Percentiles rank a stretch among this genome's conserved stretches.
Conservation (phyloP, 2,888 invertebrate genomes). For the Sphaerophoria taeniata region DNA sequence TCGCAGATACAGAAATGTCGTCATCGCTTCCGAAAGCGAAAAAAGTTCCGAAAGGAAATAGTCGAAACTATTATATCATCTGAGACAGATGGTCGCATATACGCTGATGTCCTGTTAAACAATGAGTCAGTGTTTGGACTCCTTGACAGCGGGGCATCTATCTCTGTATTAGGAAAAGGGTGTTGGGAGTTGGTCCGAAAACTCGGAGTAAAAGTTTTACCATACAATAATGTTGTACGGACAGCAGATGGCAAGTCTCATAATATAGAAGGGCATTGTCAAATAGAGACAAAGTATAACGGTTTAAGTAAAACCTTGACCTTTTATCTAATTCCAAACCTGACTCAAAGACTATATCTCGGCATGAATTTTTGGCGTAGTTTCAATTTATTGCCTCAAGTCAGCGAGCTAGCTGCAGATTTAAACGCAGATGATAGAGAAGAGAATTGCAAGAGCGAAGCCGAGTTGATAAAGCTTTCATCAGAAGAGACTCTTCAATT, state of each 20-base stretch:
- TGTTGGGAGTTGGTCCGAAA: constrained; percentile 2
- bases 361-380: constrained; percentile 8
- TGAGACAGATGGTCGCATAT: not conserved
- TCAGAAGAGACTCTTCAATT: not conserved
- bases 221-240: constrained; percentile 4
- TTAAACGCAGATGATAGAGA: not conserved
- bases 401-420: not conserved
- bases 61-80: not conserved
- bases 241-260: not conserved
- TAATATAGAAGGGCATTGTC: not conserved
- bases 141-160: not conserved
- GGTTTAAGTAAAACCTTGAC: not conserved
- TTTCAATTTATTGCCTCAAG: constrained; percentile 1
- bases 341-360: not conserved
- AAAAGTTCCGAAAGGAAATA: constrained; percentile 6
- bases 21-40: not conserved
- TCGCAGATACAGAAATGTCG: not conserved
- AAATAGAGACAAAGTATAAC: not conserved
- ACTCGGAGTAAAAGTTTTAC: not conserved
- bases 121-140: constrained; percentile 8
- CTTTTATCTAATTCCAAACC: not conserved
- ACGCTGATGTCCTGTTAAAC: not conserved
- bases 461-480: not conserved
- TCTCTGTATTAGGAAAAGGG: not conserved
- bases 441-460: not conserved